Evolutionary conservation across 2,113 vertebrate genomes (phyloP).

Genomic region (Trogon melanurus): DNA sequence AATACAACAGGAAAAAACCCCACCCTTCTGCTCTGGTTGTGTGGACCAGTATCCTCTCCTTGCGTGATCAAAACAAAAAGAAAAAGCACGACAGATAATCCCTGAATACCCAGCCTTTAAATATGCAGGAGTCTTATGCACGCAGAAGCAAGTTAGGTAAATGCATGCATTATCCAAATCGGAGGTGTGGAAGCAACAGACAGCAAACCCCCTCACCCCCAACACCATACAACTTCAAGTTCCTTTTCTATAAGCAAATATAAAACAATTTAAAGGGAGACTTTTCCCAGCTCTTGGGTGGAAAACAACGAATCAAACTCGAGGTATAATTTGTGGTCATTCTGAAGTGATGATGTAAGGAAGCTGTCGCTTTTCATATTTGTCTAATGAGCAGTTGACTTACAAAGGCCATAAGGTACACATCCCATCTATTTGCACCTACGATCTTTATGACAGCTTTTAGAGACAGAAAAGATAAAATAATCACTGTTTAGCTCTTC

Average conservation of each 20-base stretch:
- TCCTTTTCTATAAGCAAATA: neutral
- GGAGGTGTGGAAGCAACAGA: conserved; percentile 19
- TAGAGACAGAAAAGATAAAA: neutral
- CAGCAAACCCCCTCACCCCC: neutral
- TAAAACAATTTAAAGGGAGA: neutral
- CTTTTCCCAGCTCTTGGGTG: neutral
- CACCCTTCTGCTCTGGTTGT: conserved; percentile 1
- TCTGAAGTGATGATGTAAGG: neutral
- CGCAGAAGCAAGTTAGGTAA: conserved; percentile 82
- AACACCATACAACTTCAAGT: neutral
- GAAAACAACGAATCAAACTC: neutral
- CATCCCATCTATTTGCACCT: neutral
- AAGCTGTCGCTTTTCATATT: neutral
- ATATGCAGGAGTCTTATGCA: conserved; percentile 88
- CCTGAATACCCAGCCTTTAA: conserved; percentile 89
- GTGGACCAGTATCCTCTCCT: conserved; percentile 75
- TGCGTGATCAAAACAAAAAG: conserved; percentile 86
- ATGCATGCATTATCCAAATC: conserved; percentile 80
- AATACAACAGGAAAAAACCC: neutral
- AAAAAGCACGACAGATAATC: conserved; percentile 85
- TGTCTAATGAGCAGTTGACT: neutral
- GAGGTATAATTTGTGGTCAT: neutral
- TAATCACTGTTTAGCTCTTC: neutral
- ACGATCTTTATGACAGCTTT: neutral
- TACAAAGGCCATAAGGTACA: neutral